A percentile compares a stretch with the other conserved stretches of the same genome.
phyloP scores from a whole-genome alignment of 2,797 vertebrate genomes.

The Chelonia mydas region DNA sequence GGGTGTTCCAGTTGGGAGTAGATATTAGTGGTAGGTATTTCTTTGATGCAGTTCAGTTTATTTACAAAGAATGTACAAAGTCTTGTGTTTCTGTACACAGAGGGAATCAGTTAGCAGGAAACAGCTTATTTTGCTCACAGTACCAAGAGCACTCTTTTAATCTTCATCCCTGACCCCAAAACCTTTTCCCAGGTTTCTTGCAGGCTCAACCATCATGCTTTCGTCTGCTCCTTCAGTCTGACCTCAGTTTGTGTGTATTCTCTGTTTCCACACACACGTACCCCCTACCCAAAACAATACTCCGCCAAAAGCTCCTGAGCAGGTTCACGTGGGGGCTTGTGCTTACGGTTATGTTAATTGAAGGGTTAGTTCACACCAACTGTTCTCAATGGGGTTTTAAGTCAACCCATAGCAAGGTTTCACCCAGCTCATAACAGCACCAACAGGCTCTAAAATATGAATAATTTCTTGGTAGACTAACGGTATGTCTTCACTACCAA shows the following conservation, averaged over 20 bases:
- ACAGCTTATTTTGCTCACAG: background rate
- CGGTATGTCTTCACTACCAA: no score
- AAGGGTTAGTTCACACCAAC: background rate
- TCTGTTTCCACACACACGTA: background rate
- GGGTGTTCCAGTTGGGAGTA: background rate
- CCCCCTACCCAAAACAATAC: background rate
- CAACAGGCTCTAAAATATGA: background rate
- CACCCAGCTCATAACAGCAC: background rate
- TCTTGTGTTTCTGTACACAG: background rate
- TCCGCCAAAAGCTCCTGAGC: background rate
- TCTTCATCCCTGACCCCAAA: background rate
- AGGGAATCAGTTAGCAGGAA: background rate
- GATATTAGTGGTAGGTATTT: background rate
- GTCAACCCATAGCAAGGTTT: background rate
- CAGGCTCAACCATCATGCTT: background rate
- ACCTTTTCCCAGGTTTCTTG: background rate
- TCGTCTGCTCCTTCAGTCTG: background rate
- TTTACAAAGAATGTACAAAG: background rate
- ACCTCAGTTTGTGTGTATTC: background rate
- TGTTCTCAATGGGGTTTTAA: background rate
- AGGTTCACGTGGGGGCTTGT: background rate
- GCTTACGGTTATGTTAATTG: background rate
- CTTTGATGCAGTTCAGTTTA: background rate
- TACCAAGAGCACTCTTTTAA: background rate
- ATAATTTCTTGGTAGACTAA: fast-evolving